Evolutionary conservation across 2,888 invertebrate genomes (phyloP).

Genomic region (Scaptomyza caliginosa): DNA sequence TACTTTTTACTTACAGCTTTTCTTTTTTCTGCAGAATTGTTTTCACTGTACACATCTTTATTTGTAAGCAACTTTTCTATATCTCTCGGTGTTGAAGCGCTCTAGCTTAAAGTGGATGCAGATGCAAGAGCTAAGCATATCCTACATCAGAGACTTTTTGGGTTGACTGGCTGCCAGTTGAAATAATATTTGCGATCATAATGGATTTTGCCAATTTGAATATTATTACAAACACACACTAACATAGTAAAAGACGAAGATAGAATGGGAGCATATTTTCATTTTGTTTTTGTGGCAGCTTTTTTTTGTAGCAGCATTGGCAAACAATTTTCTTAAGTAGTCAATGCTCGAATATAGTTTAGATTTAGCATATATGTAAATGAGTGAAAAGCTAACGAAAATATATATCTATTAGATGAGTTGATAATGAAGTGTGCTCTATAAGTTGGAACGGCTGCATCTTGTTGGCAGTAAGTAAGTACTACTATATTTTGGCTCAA

Average conservation of each 20-base stretch:
- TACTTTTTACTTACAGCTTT: too few species aligned
- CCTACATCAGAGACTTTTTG: constrained; percentile 32
- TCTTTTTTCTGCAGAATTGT: too few species aligned
- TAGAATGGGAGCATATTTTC: constrained; percentile 27
- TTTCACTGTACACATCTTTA: constrained; percentile 28
- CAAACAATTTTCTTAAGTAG: constrained; percentile 77
- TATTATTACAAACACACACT: constrained; percentile 68
- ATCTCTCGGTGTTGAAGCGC: constrained; percentile 37
- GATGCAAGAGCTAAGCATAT: constrained; percentile 44
- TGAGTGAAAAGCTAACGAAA: constrained; percentile 24
- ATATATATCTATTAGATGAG: constrained; percentile 44
- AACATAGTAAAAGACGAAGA: constrained; percentile 12
- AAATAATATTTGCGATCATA: constrained; percentile 78
- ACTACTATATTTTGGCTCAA: constrained; percentile 21
- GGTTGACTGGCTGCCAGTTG: constrained; percentile 55
- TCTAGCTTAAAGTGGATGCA: constrained; percentile 51
- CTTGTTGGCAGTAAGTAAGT: not conserved
- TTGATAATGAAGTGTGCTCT: constrained; percentile 66
- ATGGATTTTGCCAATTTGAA: constrained; percentile 77
- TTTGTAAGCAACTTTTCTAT: constrained; percentile 19
- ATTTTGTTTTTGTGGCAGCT: constrained; percentile 43
- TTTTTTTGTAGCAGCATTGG: constrained; percentile 38
- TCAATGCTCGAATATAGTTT: constrained; percentile 48
- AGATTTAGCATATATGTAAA: constrained; percentile 72
- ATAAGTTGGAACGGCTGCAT: constrained; percentile 41